Evolutionary conservation across 2,888 invertebrate genomes (phyloP).

Genomic region (Homarus gammarus): DNA sequence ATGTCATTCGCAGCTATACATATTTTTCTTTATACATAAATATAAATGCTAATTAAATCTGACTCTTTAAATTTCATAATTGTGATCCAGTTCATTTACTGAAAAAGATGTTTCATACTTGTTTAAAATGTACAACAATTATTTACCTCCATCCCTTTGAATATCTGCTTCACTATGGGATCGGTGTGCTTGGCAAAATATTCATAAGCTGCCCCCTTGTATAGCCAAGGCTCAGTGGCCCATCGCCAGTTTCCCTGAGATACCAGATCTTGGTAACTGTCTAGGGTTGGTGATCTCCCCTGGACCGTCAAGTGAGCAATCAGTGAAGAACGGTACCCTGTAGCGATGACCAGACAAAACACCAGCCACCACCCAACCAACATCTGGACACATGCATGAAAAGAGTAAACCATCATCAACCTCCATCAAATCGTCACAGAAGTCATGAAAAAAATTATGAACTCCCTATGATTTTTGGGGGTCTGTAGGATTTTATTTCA

Average conservation of each 20-base stretch:
- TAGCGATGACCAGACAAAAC: background rate
- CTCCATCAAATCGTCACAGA: no score
- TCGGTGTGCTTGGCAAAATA: background rate
- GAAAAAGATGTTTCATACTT: no score
- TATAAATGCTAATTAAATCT: no score
- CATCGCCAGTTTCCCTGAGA: background rate
- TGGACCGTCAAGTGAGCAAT: background rate
- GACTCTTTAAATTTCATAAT: no score
- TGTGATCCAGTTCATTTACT: no score
- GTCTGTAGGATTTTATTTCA: no score
- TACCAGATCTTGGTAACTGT: background rate
- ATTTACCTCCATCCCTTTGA: background rate
- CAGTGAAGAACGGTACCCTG: background rate
- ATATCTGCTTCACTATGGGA: background rate
- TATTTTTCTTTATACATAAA: no score
- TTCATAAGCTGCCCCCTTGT: background rate
- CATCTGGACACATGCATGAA: conserved; percentile 12
- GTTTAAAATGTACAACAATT: no score
- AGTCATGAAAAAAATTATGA: conserved; percentile 5
- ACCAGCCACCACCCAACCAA: conserved; percentile 12
- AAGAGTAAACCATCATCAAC: background rate
- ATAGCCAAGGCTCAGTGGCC: background rate
- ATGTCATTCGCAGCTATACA: no score
- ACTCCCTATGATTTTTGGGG: no score
- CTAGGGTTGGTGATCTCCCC: background rate